Conservation (phyloP, 2,797 vertebrate species). For the Oryzias dopingdopingensis region DNA sequence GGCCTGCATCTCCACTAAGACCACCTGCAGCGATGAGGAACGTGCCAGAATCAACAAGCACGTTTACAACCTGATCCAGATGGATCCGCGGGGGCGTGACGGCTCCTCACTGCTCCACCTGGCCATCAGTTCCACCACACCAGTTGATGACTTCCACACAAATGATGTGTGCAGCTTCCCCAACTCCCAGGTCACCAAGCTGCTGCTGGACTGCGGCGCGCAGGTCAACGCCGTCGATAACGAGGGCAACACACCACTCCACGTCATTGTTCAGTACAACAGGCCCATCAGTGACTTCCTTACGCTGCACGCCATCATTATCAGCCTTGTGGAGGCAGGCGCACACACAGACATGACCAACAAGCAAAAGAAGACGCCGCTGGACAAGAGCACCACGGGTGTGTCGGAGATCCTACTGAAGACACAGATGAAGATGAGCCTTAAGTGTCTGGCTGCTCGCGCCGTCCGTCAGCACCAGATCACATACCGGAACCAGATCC, state of each 20-base stretch:
- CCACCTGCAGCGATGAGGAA: constrained; percentile 83
- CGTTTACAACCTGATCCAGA: constrained; percentile 91
- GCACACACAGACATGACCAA: constrained; percentile 98
- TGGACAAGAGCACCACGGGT: constrained; percentile 95
- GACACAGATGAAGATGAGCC: constrained; percentile 98
- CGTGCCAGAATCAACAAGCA: constrained; percentile 91
- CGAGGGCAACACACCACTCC: constrained; percentile 93
- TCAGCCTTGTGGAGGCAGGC: constrained; percentile 93
- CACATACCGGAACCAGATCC: constrained; percentile 94
- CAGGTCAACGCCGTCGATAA: constrained; percentile 90
- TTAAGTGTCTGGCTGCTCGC: constrained; percentile 97
- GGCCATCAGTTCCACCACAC: constrained; percentile 91
- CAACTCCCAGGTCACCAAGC: constrained; percentile 90
- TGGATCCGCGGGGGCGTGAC: constrained; percentile 90
- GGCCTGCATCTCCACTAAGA: constrained; percentile 96
- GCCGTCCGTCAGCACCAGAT: constrained; percentile 91
- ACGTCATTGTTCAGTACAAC: constrained; percentile 98
- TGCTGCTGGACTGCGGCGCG: constrained; percentile 92
- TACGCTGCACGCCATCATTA: constrained; percentile 96
- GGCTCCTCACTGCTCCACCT: constrained; percentile 90
- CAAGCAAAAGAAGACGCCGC: constrained; percentile 95
- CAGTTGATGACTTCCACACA: constrained; percentile 97
- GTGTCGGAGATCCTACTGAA: constrained; percentile 97
- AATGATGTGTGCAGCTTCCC: constrained; percentile 98
- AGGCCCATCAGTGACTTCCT: constrained; percentile 98